A percentile compares a stretch with the other conserved stretches of the same genome.
phyloP scores from a whole-genome alignment of 2,888 invertebrate genomes.

The Parthenolecanium corni region DNA sequence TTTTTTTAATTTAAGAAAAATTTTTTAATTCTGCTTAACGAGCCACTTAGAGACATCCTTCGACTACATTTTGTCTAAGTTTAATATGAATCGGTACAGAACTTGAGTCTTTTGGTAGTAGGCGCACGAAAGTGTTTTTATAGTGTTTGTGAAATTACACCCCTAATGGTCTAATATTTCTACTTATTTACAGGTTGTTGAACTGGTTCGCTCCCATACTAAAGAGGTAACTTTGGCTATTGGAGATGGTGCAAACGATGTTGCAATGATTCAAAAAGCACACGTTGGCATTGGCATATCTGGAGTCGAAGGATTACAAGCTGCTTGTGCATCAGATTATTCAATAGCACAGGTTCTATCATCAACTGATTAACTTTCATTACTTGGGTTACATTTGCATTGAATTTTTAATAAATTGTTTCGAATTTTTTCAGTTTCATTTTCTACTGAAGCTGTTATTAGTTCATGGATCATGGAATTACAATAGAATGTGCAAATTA shows the following conservation, averaged over 20 bases:
- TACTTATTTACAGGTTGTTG: slow-evolving; percentile 55
- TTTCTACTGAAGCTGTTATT: slow-evolving; percentile 79
- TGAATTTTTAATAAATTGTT: background rate
- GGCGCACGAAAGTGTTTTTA: too few relatives aligned
- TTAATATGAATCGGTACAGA: too few relatives aligned
- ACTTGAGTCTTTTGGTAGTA: too few relatives aligned
- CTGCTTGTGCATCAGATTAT: slow-evolving; percentile 97
- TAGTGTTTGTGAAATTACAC: too few relatives aligned
- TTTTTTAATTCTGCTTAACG: too few relatives aligned
- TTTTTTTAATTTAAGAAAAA: too few relatives aligned
- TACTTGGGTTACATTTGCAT: background rate
- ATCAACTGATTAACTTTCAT: background rate
- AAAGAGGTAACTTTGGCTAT: slow-evolving; percentile 82
- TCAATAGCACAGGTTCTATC: slow-evolving; percentile 72
- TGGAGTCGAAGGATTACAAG: slow-evolving; percentile 97
- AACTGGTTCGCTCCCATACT: slow-evolving; percentile 66
- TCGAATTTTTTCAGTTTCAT: slow-evolving; percentile 59
- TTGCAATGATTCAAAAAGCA: slow-evolving; percentile 96
- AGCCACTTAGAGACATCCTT: too few relatives aligned
- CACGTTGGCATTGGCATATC: slow-evolving; percentile 96
- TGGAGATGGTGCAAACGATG: slow-evolving; percentile 95
- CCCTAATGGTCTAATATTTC: too few relatives aligned
- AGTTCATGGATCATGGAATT: slow-evolving; percentile 99
- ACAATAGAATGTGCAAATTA: slow-evolving; percentile 91
- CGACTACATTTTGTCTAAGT: too few relatives aligned